Conservation (phyloP, 2,797 vertebrate genomes). For the Ispidina lecontei region DNA sequence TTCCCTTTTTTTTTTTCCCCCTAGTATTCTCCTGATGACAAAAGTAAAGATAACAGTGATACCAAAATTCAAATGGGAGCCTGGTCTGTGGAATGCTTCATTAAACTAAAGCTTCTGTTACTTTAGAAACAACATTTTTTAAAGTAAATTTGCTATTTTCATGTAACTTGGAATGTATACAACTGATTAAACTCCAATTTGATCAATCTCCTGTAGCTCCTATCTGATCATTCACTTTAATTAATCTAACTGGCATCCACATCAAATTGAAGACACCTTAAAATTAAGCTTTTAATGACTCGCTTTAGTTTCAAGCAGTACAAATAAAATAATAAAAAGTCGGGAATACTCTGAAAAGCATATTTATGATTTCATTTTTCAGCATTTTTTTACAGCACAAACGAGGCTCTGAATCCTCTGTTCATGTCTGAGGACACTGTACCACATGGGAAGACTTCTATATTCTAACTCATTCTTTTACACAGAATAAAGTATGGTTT, state of each 20-base stretch:
- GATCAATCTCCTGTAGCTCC: conserved; percentile 35
- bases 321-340: conserved; percentile 47
- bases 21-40: not conserved
- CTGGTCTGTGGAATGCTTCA: not conserved
- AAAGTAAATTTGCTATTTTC: conserved; percentile 32
- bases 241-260: conserved; percentile 38
- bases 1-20: not conserved
- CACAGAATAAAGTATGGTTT: too few relatives aligned
- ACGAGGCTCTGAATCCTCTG: conserved; percentile 17
- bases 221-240: conserved; percentile 42
- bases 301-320: conserved; percentile 9
- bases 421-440: not conserved
- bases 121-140: conserved; percentile 39
- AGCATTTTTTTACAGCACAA: conserved; percentile 3
- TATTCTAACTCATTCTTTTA: not conserved
- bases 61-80: conserved; percentile 26
- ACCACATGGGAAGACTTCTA: not conserved
- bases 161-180: conserved; percentile 28
- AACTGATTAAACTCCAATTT: conserved; percentile 6
- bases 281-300: conserved; percentile 52
- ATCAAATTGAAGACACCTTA: conserved; percentile 38
- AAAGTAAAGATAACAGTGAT: conserved; percentile 25
- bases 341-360: not conserved
- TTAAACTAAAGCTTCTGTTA: conserved; percentile 31
- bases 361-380: conserved; percentile 29